Evolutionary conservation across 2,113 vertebrate species (phyloP), one percentile per base, ranked within the genome.

Genomic region (Tragulus kanchil): DNA sequence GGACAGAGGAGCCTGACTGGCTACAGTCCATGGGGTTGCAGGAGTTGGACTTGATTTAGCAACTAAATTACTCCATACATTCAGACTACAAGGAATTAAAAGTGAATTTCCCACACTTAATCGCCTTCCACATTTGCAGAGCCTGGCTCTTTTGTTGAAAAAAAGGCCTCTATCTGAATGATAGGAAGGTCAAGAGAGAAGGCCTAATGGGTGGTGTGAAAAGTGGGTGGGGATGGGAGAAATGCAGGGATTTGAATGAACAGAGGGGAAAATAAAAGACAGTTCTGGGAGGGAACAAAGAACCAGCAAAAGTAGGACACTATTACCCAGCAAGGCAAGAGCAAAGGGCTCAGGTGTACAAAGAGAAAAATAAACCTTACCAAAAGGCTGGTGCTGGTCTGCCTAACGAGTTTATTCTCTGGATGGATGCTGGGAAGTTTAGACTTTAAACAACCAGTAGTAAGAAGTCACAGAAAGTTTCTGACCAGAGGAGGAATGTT

Each of bases 1-100:
- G 36, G 36, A 36, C 36, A 36, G 36, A 36, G 36, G 36, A 36
- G 36, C 36, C 36, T 36, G 36, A 36, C 36, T 36, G 36, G 36
- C 36, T 36, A 36, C 36, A 36, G 36, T 36, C 36, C 36, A 36
- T 36, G 36, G 36, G 36, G 36, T 36, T 36, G 36, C 36, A 36
- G 36, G 36, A 36, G 36, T 36, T 36, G 36, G 36, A 36, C 36
- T 36, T 36, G 36, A 36, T 36, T 36, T 36, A 36, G 36, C 36
- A 36, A 36, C 36, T 36, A 36, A 36, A 36, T 36, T 36, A 36
- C 36, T 36, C 36, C 36, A 36, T 36, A 36, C 36, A 36, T 52
- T 84, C 58, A 62, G 54, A 75, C 19, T 62, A 36, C 48, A 77
- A 17, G 36, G 42, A 96, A 96, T 75, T 81, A 75, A 97, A 96